Percentiles rank a stretch among this genome's conserved stretches.
phyloP scores from a whole-genome alignment of 2,797 vertebrate species.

The Phrynocephalus guinanensis region DNA sequence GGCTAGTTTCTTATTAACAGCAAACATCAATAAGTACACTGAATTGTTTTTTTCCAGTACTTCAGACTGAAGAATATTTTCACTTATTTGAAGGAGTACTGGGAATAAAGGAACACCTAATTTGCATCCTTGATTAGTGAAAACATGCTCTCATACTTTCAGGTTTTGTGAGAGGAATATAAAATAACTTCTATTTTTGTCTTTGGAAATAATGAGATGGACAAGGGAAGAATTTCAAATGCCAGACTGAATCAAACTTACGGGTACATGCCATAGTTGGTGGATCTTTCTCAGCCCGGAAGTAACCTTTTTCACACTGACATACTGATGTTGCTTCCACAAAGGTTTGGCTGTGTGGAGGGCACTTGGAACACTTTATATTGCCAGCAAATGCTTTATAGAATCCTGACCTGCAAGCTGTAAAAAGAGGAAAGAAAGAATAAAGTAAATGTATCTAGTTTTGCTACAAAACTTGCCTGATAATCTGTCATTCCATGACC shows the following conservation, averaged over 20 bases:
- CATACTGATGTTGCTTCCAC: constrained; percentile 87
- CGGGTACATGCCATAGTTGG: constrained; percentile 96
- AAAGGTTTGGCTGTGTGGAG: constrained; percentile 90
- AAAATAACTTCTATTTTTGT: neutral
- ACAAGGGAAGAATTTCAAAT: constrained; percentile 33
- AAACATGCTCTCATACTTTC: constrained; percentile 4
- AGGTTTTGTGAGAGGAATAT: constrained; percentile 2
- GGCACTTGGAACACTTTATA: constrained; percentile 93
- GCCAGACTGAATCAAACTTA: constrained; percentile 78
- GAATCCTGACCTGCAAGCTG: constrained; percentile 93
- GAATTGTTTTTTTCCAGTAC: neutral
- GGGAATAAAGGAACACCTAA: fast-evolving
- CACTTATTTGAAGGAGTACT: constrained; percentile 11
- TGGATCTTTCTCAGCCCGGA: constrained; percentile 92
- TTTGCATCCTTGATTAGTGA: constrained; percentile 23
- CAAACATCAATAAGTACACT: neutral
- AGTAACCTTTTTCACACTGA: constrained; percentile 92
- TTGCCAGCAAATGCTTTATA: constrained; percentile 96
- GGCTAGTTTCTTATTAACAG: neutral
- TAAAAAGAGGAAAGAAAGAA: constrained; percentile 55
- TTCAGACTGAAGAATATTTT: neutral
- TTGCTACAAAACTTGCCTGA: neutral
- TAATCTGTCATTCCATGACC: neutral
- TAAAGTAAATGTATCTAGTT: neutral
- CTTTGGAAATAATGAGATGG: neutral